Base-by-base conservation (phyloP, 1,140 invertebrate genomes). In the Drosophila nikananu region DNA sequence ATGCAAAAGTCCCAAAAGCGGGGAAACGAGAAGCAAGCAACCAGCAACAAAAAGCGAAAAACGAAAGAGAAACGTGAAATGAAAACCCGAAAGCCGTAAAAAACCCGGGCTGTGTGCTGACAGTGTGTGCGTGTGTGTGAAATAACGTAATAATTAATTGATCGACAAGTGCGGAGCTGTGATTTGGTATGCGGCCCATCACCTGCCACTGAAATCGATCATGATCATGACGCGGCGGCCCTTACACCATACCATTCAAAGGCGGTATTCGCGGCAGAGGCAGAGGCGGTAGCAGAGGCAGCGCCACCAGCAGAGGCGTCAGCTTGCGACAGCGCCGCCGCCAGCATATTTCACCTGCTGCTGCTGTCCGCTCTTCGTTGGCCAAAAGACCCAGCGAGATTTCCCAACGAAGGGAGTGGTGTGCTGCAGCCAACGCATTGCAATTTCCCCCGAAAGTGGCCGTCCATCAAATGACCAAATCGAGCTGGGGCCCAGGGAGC, bases 121-220 rank as follows among this genome's bases (percentile, higher is more conserved):
- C 9, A 0, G 9, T 66, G 44, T 23, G 27, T 44, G 27, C 46
- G 37, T 51, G 67, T 62, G 64, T 44, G 60, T 83, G 73, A 81
- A 87, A 81, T 87, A 78, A 86, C 84, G 84, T 84, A 87, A 87
- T 90, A 87, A 87, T 87, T 87, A 87, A 87, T 87, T 87, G 84
- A 87, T 89, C 84, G 84, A 89, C 84, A 81, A 87, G 84, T 90
- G 84, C 84, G 73, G 81, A 84, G 84, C 86, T 84, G 65, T 77
- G 78, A 66, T 77, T 87, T 87, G 61, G 81, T 87, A 89, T 87
- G 81, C 84, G 62, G 30, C 65, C 72, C 77, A 72, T 72, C 70
- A 83, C 68, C 67, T 78, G 80, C 77, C 80, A 73, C 74, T 67
- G 77, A 83, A 81, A 82, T 82, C 82, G 83, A 87, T 89, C 79